phyloP scores from a whole-genome alignment of 2,888 invertebrate species.

The Zeuzera pyrina region DNA sequence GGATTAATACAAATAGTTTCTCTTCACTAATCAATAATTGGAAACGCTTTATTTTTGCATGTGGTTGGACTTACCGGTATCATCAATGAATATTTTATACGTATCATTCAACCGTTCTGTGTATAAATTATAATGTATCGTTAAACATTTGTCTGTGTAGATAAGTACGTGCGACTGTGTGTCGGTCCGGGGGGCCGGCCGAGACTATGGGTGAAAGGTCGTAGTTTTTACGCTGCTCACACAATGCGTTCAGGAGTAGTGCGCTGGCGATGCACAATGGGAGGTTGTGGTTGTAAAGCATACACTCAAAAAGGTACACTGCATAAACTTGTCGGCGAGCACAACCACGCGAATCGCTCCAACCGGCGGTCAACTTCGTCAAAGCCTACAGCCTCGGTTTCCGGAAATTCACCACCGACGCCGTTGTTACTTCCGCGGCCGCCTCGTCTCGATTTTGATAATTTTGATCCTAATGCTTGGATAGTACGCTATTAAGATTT shows the following conservation, averaged over 20 bases:
- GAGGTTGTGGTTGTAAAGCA: constrained; percentile 64
- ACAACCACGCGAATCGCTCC: constrained; percentile 57
- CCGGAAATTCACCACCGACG: constrained; percentile 30
- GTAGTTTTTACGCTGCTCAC: constrained; percentile 66
- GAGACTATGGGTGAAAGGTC: constrained; percentile 61
- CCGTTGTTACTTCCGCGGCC: constrained; percentile 47
- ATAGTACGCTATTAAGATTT: constrained; percentile 52
- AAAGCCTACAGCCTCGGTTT: constrained; percentile 12
- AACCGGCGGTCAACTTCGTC: constrained; percentile 32
- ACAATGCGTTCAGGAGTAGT: constrained; percentile 66
- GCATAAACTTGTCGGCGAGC: constrained; percentile 61
- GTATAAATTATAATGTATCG: neutral
- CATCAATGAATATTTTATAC: neutral
- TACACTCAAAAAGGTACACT: constrained; percentile 61
- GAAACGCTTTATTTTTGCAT: neutral
- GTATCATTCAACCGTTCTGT: neutral
- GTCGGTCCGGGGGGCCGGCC: constrained; percentile 64
- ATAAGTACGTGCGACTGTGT: constrained; percentile 50
- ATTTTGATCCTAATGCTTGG: constrained; percentile 61
- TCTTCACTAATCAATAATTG: too few relatives aligned
- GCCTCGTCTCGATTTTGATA: constrained; percentile 47
- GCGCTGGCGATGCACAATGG: constrained; percentile 67
- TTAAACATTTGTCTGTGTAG: too few relatives aligned
- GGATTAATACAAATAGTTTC: too few relatives aligned
- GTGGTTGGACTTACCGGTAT: neutral